These are phyloP conservation scores for Unio pictorum DNA, from an alignment of 2,888 invertebrate genomes.

Conservation along the genomic window DNA sequence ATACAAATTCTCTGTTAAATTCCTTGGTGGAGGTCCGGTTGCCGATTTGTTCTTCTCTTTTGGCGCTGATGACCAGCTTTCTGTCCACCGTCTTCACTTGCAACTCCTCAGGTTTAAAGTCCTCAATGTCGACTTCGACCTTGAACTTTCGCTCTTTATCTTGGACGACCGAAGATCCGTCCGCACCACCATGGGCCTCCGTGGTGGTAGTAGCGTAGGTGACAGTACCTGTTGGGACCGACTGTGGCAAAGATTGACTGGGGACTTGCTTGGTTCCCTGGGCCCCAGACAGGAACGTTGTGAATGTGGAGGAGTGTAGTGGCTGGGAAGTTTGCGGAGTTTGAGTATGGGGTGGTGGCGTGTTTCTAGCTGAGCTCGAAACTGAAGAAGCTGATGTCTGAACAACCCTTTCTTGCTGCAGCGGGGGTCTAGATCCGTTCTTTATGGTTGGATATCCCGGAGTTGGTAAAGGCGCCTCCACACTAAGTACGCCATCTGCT, in stretches of 20 bases:
- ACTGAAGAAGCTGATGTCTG: slow-evolving; percentile 27
- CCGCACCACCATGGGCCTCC: slow-evolving; percentile 11
- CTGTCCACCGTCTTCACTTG: slow-evolving; percentile 67
- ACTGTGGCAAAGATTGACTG: slow-evolving; percentile 8
- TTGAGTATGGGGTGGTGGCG: slow-evolving; percentile 31
- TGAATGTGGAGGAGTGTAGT: slow-evolving; percentile 44
- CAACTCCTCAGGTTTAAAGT: slow-evolving; percentile 69
- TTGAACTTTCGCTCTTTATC: slow-evolving; percentile 61
- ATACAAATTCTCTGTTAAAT: slow-evolving; percentile 66
- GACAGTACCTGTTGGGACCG: slow-evolving; percentile 3
- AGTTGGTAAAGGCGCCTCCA: slow-evolving; percentile 53
- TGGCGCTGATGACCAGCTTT: slow-evolving; percentile 64
- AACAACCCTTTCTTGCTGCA: slow-evolving; percentile 28
- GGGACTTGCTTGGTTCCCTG: slow-evolving; percentile 19
- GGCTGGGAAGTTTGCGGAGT: slow-evolving; percentile 18
- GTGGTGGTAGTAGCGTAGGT: slow-evolving; percentile 4
- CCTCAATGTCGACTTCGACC: slow-evolving; percentile 67
- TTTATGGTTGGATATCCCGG: slow-evolving; percentile 34
- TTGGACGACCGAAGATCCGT: slow-evolving; percentile 41
- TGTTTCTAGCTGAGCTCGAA: slow-evolving; percentile 34
- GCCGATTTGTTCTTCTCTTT: slow-evolving; percentile 63
- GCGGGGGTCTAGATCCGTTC: slow-evolving; percentile 16
- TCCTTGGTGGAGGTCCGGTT: slow-evolving; percentile 65
- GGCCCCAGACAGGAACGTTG: slow-evolving; percentile 44
- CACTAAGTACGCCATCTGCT: slow-evolving; percentile 58